Conservation (phyloP, 2,888 invertebrate species). For the Melikaiella ostensackeni region DNA sequence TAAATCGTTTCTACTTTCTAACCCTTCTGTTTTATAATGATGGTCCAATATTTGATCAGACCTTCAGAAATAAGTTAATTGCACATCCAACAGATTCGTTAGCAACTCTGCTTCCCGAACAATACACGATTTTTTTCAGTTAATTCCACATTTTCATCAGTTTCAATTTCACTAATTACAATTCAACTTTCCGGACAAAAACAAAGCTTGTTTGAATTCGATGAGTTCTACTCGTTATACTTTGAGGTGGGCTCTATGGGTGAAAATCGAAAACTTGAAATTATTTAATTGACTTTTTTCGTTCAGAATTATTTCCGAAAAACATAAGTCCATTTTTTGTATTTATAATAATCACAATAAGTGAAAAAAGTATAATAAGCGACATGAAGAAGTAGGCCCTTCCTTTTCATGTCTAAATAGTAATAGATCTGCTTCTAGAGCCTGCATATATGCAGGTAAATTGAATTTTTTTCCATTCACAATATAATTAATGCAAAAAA, state of each 20-base stretch:
- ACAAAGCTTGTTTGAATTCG: background rate
- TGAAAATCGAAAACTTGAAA: too few relatives aligned
- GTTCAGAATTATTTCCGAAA: too few relatives aligned
- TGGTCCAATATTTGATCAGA: background rate
- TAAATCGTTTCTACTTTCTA: background rate
- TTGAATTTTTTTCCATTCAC: too few relatives aligned
- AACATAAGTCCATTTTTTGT: too few relatives aligned
- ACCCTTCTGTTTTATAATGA: background rate
- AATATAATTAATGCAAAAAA: too few relatives aligned
- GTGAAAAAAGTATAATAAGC: too few relatives aligned
- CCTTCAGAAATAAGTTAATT: background rate
- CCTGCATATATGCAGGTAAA: too few relatives aligned
- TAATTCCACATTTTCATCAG: background rate
- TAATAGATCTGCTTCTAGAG: too few relatives aligned
- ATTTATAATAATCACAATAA: too few relatives aligned
- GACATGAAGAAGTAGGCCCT: too few relatives aligned
- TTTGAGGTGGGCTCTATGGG: background rate
- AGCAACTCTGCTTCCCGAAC: background rate
- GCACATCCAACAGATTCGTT: background rate
- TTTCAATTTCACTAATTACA: slow-evolving; percentile 14
- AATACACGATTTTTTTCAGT: background rate
- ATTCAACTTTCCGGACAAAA: background rate
- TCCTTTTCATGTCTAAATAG: too few relatives aligned
- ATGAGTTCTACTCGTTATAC: background rate
- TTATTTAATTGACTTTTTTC: too few relatives aligned